A percentile compares a stretch with the other conserved stretches of the same genome.
phyloP scores from a whole-genome alignment of 2,888 invertebrate species.

The Blastobasis adustella region DNA sequence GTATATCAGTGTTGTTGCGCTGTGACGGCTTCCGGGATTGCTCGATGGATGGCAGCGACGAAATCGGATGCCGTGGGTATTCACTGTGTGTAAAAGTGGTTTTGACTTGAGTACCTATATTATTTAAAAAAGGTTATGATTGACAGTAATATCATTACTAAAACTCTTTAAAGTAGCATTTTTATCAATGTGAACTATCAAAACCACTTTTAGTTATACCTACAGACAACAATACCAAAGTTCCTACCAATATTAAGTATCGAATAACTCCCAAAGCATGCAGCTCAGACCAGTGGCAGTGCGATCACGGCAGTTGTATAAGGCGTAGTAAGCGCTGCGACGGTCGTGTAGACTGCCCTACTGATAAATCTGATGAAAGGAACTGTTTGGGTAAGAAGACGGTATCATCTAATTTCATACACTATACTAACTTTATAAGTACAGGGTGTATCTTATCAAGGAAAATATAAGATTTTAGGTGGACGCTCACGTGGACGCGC shows the following conservation, averaged over 20 bases:
- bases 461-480: too few species aligned
- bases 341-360: conserved; percentile 80
- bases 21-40: conserved; percentile 87
- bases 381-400: conserved; percentile 74
- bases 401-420: too few species aligned
- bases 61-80: conserved; percentile 77
- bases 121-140: too few species aligned
- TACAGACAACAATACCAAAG: too few species aligned
- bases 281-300: conserved; percentile 81
- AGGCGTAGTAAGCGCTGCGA: conserved; percentile 76
- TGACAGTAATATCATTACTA: too few species aligned
- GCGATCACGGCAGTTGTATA: conserved; percentile 82
- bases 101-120: neutral
- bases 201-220: too few species aligned
- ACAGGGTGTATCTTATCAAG: too few species aligned
- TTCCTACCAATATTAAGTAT: too few species aligned
- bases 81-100: neutral
- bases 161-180: too few species aligned
- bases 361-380: conserved; percentile 83
- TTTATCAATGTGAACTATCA: too few species aligned
- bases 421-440: too few species aligned
- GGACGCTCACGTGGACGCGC: too few species aligned
- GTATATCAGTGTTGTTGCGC: conserved; percentile 79
- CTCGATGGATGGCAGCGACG: conserved; percentile 77
- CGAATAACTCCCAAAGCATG: conserved; percentile 68